A percentile compares a stretch with the other conserved stretches of the same genome.
Evolutionary conservation across 2,888 invertebrate species (phyloP).

Genomic region (Epirrhoe alternata): DNA sequence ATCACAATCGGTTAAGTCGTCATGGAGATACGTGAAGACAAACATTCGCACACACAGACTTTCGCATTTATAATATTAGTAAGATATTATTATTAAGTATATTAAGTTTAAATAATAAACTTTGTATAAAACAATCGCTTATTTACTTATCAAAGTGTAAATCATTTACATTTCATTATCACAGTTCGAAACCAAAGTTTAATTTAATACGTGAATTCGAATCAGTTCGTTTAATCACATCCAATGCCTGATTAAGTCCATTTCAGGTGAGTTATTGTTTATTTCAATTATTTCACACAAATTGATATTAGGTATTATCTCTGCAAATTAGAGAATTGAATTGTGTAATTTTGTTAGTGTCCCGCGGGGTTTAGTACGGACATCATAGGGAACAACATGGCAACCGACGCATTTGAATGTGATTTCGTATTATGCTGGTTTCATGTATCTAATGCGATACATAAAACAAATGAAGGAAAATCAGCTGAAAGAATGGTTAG

Average conservation of each 20-base stretch:
- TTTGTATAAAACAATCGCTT: too few species aligned
- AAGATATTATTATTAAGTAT: too few species aligned
- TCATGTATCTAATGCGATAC: too few species aligned
- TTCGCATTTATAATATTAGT: too few species aligned
- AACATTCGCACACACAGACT: too few species aligned
- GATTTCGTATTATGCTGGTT: background rate
- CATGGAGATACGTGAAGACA: too few species aligned
- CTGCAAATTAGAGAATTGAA: constrained; percentile 40
- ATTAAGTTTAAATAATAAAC: too few species aligned
- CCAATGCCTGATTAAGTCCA: constrained; percentile 52
- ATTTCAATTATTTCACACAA: constrained; percentile 40
- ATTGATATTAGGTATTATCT: constrained; percentile 46
- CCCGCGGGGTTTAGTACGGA: constrained; percentile 32
- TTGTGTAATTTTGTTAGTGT: constrained; percentile 51
- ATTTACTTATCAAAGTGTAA: background rate
- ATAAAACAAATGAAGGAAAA: background rate
- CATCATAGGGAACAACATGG: constrained; percentile 9
- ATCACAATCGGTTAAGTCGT: too few species aligned
- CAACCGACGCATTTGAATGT: background rate
- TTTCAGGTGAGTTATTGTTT: constrained; percentile 46
- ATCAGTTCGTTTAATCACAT: constrained; percentile 56
- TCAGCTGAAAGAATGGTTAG: background rate
- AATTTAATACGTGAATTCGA: constrained; percentile 49
- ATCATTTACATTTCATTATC: constrained; percentile 50
- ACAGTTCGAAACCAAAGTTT: constrained; percentile 53